Evolutionary conservation across 2,888 invertebrate species (phyloP), one percentile per base, ranked within the genome.

Genomic region (Amorpha juglandis): DNA sequence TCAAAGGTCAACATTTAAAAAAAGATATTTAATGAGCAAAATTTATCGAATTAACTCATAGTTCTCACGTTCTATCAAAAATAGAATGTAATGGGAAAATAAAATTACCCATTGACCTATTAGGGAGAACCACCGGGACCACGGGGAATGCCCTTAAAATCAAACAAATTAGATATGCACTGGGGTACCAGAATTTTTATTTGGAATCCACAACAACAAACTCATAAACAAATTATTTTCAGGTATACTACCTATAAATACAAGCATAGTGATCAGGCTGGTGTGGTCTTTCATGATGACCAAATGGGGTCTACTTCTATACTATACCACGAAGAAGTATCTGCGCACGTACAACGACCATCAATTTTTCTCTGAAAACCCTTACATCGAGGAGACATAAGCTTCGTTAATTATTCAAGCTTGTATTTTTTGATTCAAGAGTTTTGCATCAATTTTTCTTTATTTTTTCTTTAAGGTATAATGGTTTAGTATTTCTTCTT

Each of bases 251-350:
- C 94, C 94, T 21, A 85, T 94, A 65, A 76, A 83, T 67, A 79
- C 89, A 2, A 94, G 94, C 72, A 85, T 90, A 65, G 79, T 93
- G 21, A 92, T 94, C 69, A 84, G 91, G 1, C 74, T 93, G 50
- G 87, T 94, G 19, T 94, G 94, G 94, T 89, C 94, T 0, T 91
- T 94, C 74, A 92, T 94, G 87, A 92, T 93, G 86, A 85, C 91
- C 79, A 94, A 94, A 73, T 93, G 94, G 91, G 94, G 94, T 45
- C 71, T 94, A 6, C 66, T 93, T 45, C 84, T 94, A 50, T 93
- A 93, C 77, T 82, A 85, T 68, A 84, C 86, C 67, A 90, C 92
- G 0, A 88, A 87, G 74, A 89, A 86, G 67, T 94, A 94, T 68
- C 81, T 91, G 8, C 81, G 89, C 33, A 92, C 91, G 1, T 92